These are phyloP conservation scores for Butorides virescens DNA, from an alignment of 2,113 vertebrate species.

Conservation along the genomic window DNA sequence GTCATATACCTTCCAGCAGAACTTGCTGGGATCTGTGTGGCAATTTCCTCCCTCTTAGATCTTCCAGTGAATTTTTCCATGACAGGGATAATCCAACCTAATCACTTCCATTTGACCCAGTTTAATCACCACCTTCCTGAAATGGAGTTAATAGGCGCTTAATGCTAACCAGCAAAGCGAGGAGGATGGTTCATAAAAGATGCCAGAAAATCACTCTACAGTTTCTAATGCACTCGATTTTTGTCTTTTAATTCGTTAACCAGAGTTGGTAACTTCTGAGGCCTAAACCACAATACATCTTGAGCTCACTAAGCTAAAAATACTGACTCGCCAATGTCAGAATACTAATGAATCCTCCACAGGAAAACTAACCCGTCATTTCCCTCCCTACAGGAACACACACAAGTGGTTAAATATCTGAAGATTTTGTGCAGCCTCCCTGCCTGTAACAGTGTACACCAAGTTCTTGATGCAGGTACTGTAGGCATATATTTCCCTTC, in stretches of 20 bases:
- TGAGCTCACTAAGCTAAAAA: slow-evolving; percentile 22
- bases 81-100: slow-evolving; percentile 41
- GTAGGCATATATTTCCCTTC: background rate
- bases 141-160: slow-evolving; percentile 19
- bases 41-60: slow-evolving; percentile 4
- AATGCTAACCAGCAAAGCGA: background rate
- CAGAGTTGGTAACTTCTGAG: background rate
- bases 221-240: background rate
- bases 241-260: background rate
- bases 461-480: background rate
- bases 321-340: background rate
- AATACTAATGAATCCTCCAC: slow-evolving; percentile 25
- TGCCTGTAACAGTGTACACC: background rate
- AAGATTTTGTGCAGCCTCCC: background rate
- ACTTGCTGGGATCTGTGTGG: background rate
- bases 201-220: background rate
- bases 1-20: background rate
- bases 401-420: background rate
- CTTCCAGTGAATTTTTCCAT: slow-evolving; percentile 41
- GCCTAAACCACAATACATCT: slow-evolving; percentile 1
- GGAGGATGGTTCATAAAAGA: background rate
- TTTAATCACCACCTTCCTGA: slow-evolving; percentile 42
- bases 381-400: background rate
- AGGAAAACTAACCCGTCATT: slow-evolving; percentile 17
- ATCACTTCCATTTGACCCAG: slow-evolving; percentile 58